A percentile compares a stretch with the other conserved stretches of the same genome.
Conservation (phyloP, 2,113 vertebrate species). For the Colaptes auratus region DNA sequence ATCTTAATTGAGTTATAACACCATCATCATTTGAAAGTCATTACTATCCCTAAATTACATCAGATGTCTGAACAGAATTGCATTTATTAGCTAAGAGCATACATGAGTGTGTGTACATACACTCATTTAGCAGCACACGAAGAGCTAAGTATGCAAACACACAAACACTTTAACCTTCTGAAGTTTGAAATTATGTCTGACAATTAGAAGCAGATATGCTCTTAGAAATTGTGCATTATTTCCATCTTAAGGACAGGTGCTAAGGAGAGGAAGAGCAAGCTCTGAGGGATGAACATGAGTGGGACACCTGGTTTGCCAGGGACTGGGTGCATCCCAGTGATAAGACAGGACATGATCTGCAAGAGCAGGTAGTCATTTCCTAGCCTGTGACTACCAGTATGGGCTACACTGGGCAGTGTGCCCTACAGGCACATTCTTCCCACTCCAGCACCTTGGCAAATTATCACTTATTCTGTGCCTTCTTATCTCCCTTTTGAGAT, state of each 20-base stretch:
- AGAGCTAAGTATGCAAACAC: neutral
- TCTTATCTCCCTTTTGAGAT: neutral
- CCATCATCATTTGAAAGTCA: constrained; percentile 68
- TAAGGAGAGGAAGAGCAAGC: neutral
- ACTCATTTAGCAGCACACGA: neutral
- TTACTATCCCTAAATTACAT: constrained; percentile 64
- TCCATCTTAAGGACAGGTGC: neutral
- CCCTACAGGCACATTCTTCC: neutral
- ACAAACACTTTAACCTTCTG: neutral
- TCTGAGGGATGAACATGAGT: neutral
- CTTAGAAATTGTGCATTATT: neutral
- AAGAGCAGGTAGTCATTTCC: neutral
- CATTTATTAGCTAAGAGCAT: constrained; percentile 16
- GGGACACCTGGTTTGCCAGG: neutral
- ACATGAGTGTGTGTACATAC: fast-evolving
- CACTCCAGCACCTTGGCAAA: neutral
- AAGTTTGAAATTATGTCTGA: neutral
- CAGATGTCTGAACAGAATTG: constrained; percentile 38
- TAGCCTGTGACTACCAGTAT: neutral
- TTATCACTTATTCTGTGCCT: neutral
- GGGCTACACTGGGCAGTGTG: neutral
- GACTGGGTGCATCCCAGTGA: neutral
- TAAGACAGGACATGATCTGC: neutral
- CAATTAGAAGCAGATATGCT: neutral
- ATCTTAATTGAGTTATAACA: constrained; percentile 71